Base-by-base conservation (phyloP, 2,888 invertebrate genomes). In the Odontocerum albicorne region DNA sequence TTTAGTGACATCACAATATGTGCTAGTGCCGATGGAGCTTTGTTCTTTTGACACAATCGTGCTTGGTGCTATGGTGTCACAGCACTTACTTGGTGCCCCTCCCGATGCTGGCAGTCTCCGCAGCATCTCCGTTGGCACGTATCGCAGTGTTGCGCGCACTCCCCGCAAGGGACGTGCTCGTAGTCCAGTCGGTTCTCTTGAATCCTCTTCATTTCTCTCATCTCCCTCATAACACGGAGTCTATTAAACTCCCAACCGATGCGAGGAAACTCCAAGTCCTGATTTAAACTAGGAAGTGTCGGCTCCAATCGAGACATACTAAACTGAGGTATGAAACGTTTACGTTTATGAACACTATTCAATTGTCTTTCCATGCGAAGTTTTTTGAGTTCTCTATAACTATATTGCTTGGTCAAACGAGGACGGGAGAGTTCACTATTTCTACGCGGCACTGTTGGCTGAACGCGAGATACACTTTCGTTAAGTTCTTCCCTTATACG, bases 101-200 rank as follows among this genome's bases (percentile, higher is more conserved):
- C 50, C 40, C 13, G 46, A 40, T 59, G 59, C 38, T 59, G 59
- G 35, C 59, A 59, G 49, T 59, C 59, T n/a, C 59, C 59, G 49
- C 59, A 59, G 59, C 59, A 59, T 33, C 50, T 32, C 33, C 51
- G 40, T 13, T 45, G 44, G 52, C 59, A 59, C 33, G 21, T 27
- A 38, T 45, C 38, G 49, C 53, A 53, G 33, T 42, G 49, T 43
- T 39, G 40, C 27, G 46, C 50, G 43, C 55, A 57, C 51, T 59
- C 59, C n/a, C 36, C 47, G 52, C 59, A 59, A 32, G 47, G 53
- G 38, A 33, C 45, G 22, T 27, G 33, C 43, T 53, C 20, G 44
- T 38, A 46, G 32, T 53, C 35, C n/a, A 17, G 27, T 12, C n/a
- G 17, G n/a, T 40, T 42, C 10, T 27, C 17, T 12, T n/a, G 22